Conservation (phyloP, 2,113 vertebrate genomes). For the Lonchura striata region DNA sequence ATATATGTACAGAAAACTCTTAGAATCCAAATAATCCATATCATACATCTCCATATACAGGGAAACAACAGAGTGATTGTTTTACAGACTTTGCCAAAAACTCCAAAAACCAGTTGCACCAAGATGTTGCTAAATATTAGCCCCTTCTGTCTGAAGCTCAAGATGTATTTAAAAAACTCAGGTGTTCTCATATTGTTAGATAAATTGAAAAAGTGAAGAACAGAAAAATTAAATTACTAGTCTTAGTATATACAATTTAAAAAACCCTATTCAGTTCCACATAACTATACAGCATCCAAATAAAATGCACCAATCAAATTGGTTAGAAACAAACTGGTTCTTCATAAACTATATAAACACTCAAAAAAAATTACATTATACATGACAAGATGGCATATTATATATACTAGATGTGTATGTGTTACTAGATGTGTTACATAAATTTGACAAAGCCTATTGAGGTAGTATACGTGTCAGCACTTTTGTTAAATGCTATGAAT, state of each 20-base stretch:
- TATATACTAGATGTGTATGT: background rate
- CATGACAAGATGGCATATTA: background rate
- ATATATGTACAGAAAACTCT: background rate
- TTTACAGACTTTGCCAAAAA: background rate
- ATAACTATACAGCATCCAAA: background rate
- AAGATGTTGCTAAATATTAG: background rate
- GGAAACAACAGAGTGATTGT: background rate
- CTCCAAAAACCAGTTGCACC: background rate
- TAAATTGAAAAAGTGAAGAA: background rate
- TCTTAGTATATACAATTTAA: background rate
- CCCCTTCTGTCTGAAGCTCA: background rate
- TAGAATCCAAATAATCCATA: background rate
- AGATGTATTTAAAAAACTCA: background rate
- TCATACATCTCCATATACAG: background rate
- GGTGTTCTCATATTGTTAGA: background rate
- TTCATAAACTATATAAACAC: background rate
- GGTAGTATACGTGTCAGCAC: background rate
- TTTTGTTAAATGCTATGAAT: background rate
- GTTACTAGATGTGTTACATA: background rate
- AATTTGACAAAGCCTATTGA: background rate
- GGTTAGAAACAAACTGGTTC: background rate
- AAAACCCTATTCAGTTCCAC: background rate
- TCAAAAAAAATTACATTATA: background rate
- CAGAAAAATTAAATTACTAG: background rate
- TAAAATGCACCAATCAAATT: background rate